Base-by-base conservation (phyloP, 1,140 invertebrate species). In the Hydropsyche tenuis region DNA sequence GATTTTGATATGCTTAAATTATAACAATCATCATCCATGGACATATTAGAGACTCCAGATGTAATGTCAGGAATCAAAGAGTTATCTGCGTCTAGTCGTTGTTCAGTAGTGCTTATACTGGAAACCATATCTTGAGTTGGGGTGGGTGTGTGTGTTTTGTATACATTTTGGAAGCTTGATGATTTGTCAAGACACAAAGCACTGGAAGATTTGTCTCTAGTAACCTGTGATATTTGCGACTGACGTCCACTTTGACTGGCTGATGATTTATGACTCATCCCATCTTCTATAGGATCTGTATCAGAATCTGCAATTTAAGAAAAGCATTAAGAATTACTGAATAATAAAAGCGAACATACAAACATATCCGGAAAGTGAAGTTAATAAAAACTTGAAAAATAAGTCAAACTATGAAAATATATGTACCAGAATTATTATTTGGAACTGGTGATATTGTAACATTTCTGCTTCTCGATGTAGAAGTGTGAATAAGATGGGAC, bases 81-180 rank as follows among this genome's bases (percentile, higher is more conserved):
- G 11, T 78, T 43, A 64, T 77, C 76, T 16, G 68, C 79, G 69
- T 85, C 84, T 68, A 83, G 82, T 1, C 84, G 77, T 45, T 85
- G 84, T 74, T 85, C 84, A 0, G 84, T 85, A 1, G 82, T 85
- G 71, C 84, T 85, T 20, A 86, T 82, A 60, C 84, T 85, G n/a
- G 84, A 86, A 4, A 85, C 84, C 84, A 85, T 85, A 77, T 85
- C 84, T 60, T 85, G 84, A 0, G 84, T 85, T 16, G 84, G 84
- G 0, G 84, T 86, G 0, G 84, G 84, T 0, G 84, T 85, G 76
- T 85, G 84, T 1, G 84, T 85, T 66, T 78, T 78, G 73, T 78
- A 75, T 18, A 75, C 37, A 45, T 77, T 77, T 71, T 83, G 79
- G 66, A 82, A 77, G 62, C 82, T 83, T 66, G 81, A 82, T 0